phyloP scores from a whole-genome alignment of 2,113 vertebrate genomes.

The Scomber japonicus region DNA sequence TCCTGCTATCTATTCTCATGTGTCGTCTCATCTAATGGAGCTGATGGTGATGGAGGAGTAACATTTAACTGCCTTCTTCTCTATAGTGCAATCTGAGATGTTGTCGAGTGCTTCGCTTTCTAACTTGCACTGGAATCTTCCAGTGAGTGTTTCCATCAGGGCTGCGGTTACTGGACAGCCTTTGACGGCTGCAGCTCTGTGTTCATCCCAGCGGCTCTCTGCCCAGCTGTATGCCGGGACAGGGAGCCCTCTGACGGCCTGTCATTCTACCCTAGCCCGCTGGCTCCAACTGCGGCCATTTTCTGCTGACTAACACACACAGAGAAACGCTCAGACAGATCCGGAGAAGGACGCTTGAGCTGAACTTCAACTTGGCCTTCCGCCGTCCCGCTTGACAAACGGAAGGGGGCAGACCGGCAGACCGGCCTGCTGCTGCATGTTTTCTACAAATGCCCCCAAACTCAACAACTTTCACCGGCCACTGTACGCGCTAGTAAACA shows the following conservation, averaged over 20 bases:
- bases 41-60: not conserved
- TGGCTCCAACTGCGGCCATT: constrained; percentile 90
- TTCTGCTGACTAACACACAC: constrained; percentile 87
- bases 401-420: not conserved
- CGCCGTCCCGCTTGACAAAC: constrained; percentile 52
- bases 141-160: not conserved
- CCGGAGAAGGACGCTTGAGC: constrained; percentile 46
- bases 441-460: constrained; percentile 1
- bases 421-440: constrained; percentile 27
- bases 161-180: not conserved
- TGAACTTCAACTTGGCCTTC: constrained; percentile 82
- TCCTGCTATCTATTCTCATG: not conserved
- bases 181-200: constrained; percentile 4
- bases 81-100: not conserved
- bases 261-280: constrained; percentile 85
- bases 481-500: constrained; percentile 28
- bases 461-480: constrained; percentile 51
- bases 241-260: constrained; percentile 84
- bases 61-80: not conserved
- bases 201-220: constrained; percentile 33
- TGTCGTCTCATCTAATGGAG: not conserved
- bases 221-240: constrained; percentile 58
- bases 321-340: constrained; percentile 42
- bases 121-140: constrained; percentile 10
- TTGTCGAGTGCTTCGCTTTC: constrained; percentile 6